phyloP scores from a whole-genome alignment of 1,140 invertebrate species.

The Ips typographus region DNA sequence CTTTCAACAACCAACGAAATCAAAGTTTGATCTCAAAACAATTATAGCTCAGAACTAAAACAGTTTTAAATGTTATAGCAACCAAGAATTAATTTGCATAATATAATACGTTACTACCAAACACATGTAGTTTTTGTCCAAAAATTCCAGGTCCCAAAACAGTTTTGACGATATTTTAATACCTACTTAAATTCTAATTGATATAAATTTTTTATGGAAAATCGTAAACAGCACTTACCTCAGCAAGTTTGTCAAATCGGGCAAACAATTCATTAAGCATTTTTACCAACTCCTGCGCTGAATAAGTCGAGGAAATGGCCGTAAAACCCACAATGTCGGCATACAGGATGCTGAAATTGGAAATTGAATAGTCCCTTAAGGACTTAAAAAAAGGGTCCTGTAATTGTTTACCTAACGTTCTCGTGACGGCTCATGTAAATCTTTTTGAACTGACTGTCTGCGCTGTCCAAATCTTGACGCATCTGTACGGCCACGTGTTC shows the following conservation, averaged over 20 bases:
- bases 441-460: constrained; percentile 92
- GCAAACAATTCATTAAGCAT: constrained; percentile 94
- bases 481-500: constrained; percentile 95
- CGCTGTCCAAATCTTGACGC: constrained; percentile 85
- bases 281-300: constrained; percentile 88
- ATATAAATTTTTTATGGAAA: background rate
- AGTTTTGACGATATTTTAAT: too few species aligned
- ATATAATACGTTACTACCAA: too few species aligned
- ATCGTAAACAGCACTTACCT: constrained; percentile 48
- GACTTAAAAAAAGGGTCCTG: background rate
- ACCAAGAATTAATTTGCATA: too few species aligned
- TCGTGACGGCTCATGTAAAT: constrained; percentile 97
- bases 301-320: constrained; percentile 92
- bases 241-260: constrained; percentile 87
- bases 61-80: too few species aligned
- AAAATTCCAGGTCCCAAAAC: too few species aligned
- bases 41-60: too few species aligned
- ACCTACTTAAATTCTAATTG: too few species aligned
- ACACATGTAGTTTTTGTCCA: too few species aligned
- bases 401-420: constrained; percentile 77
- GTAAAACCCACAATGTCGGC: constrained; percentile 94
- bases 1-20: too few species aligned
- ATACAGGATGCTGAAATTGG: constrained; percentile 71
- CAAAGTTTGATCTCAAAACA: too few species aligned
- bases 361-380: background rate